phyloP scores from a whole-genome alignment of 2,797 vertebrate species.

The Cyprinodon diabolis region DNA sequence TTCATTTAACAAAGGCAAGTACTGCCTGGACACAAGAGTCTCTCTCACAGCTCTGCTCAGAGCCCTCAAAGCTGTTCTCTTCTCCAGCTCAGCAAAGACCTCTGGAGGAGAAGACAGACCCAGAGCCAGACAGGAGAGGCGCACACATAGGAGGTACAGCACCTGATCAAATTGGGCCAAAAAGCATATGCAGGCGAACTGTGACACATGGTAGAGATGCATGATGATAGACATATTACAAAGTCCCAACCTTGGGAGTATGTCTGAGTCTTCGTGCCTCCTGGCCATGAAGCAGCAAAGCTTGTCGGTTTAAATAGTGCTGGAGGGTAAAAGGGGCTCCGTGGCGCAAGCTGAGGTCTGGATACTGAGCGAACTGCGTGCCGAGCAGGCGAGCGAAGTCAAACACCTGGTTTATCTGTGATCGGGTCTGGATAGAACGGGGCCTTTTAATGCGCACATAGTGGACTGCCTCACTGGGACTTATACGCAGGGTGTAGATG shows the following conservation, averaged over 20 bases:
- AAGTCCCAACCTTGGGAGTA: slow-evolving; percentile 78
- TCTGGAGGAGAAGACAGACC: slow-evolving; percentile 66
- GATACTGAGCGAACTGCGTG: slow-evolving; percentile 79
- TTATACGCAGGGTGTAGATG: slow-evolving; percentile 81
- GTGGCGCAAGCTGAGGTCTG: slow-evolving; percentile 70
- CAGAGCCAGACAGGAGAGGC: slow-evolving; percentile 76
- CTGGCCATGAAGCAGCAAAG: slow-evolving; percentile 80
- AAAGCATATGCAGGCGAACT: neutral
- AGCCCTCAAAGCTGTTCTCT: slow-evolving; percentile 62
- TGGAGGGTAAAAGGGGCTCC: slow-evolving; percentile 78
- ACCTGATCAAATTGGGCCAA: slow-evolving; percentile 53
- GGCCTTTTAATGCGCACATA: slow-evolving; percentile 83
- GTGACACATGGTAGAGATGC: neutral
- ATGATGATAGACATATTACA: neutral
- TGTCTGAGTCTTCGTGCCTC: slow-evolving; percentile 80
- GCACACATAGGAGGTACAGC: slow-evolving; percentile 80
- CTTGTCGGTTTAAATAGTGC: slow-evolving; percentile 81
- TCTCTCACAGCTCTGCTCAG: slow-evolving; percentile 74
- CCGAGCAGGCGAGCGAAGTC: slow-evolving; percentile 81
- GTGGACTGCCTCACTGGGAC: slow-evolving; percentile 83
- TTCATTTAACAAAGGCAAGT: slow-evolving; percentile 68
- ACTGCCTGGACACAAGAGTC: slow-evolving; percentile 73
- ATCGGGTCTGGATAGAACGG: slow-evolving; percentile 83
- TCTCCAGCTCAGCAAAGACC: slow-evolving; percentile 75
- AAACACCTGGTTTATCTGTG: slow-evolving; percentile 84